Evolutionary conservation across 2,113 vertebrate species (phyloP).

Genomic region (Emberiza fucata): DNA sequence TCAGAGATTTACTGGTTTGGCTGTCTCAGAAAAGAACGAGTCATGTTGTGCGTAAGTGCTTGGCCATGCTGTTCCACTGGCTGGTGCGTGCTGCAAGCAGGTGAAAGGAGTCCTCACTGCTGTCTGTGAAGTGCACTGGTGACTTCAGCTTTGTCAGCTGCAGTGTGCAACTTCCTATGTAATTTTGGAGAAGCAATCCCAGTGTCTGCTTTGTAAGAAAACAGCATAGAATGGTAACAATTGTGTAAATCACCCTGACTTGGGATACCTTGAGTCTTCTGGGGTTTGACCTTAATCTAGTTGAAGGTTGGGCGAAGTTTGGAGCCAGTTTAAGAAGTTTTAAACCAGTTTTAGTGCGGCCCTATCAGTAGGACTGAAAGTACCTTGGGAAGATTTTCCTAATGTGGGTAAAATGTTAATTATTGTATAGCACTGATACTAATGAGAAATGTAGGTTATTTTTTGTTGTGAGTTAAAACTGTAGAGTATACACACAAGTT

Average conservation of each 20-base stretch:
- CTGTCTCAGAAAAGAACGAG: not conserved
- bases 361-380: not conserved
- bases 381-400: not conserved
- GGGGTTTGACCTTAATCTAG: not conserved
- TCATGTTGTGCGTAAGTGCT: not conserved
- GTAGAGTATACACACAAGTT: not conserved
- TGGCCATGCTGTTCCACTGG: not conserved
- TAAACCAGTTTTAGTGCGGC: not conserved
- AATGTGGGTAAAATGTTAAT: not conserved
- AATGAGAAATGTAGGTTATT: not conserved
- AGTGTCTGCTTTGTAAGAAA: not conserved
- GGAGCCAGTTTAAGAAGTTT: not conserved
- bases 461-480: not conserved
- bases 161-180: not conserved
- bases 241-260: not conserved
- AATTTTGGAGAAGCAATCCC: not conserved
- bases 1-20: conserved; percentile 2
- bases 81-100: not conserved
- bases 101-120: not conserved
- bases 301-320: not conserved
- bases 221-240: not conserved
- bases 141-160: not conserved
- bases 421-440: not conserved
- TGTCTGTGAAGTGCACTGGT: not conserved
- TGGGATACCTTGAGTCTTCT: not conserved